phyloP scores from a whole-genome alignment of 2,888 invertebrate genomes.

The Vanessa cardui region DNA sequence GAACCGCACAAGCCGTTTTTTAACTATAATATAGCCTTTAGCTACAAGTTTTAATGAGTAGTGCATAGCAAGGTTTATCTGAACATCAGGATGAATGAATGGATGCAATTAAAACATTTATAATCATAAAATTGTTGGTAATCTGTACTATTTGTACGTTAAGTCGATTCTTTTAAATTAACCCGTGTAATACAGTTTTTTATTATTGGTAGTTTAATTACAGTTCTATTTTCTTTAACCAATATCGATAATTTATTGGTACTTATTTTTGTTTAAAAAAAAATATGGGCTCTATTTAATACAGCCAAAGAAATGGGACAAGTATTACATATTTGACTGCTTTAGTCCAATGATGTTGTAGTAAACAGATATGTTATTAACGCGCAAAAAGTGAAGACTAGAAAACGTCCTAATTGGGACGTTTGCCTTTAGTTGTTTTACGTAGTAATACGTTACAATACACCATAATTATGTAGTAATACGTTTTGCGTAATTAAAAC shows the following conservation, averaged over 20 bases:
- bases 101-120: slow-evolving; percentile 38
- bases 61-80: slow-evolving; percentile 30
- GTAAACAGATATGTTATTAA: no score
- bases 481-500: no score
- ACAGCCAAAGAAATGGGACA: no score
- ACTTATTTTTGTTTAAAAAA: no score
- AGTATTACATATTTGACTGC: no score
- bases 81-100: slow-evolving; percentile 37
- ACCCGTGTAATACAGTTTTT: slow-evolving; percentile 10
- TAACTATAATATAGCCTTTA: slow-evolving; percentile 29
- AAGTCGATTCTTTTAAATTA: slow-evolving; percentile 18
- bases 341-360: no score
- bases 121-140: slow-evolving; percentile 36
- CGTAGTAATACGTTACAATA: no score
- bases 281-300: no score
- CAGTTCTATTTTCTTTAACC: neutral
- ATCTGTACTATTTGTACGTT: slow-evolving; percentile 35
- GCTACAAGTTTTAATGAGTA: slow-evolving; percentile 40
- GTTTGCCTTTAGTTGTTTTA: no score
- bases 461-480: no score
- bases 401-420: no score
- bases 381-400: no score
- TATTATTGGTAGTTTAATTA: slow-evolving; percentile 6
- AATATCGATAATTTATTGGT: neutral
- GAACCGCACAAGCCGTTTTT: slow-evolving; percentile 14